phyloP scores from a whole-genome alignment of 2,797 vertebrate genomes.

The Amblyopsis hoosieri region DNA sequence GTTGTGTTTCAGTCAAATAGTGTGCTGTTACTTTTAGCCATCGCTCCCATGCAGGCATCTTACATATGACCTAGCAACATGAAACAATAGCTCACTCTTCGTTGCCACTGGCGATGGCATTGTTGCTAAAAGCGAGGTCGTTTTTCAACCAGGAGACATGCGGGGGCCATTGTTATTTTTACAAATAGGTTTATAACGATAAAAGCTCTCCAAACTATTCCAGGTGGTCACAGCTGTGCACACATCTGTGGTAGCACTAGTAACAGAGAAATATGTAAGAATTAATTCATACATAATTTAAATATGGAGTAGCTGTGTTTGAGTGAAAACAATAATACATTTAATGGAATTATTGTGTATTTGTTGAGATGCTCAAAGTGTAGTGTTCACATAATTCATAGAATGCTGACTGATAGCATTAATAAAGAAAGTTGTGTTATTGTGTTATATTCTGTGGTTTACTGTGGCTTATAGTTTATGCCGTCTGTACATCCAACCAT shows the following conservation, averaged over 20 bases:
- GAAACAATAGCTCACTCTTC: slow-evolving; percentile 4
- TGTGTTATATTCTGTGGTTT: slow-evolving; percentile 1
- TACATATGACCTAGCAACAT: slow-evolving; percentile 28
- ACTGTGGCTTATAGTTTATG: slow-evolving; percentile 30
- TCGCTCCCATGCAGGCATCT: slow-evolving; percentile 35
- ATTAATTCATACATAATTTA: slow-evolving; percentile 5
- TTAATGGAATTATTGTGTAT: too few relatives aligned
- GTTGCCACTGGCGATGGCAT: slow-evolving; percentile 27
- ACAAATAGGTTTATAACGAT: slow-evolving; percentile 22
- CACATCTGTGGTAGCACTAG: slow-evolving; percentile 37
- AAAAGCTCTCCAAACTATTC: slow-evolving; percentile 23
- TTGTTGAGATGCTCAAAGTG: slow-evolving; percentile 19
- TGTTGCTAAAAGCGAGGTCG: slow-evolving; percentile 23
- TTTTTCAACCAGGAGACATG: slow-evolving; percentile 11
- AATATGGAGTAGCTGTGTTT: background rate
- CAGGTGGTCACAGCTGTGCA: slow-evolving; percentile 53
- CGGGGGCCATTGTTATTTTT: slow-evolving; percentile 37
- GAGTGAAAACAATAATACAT: too few relatives aligned
- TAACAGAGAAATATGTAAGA: slow-evolving; percentile 34
- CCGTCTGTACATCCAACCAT: slow-evolving; percentile 27
- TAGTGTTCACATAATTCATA: slow-evolving; percentile 7
- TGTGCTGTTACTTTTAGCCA: slow-evolving; percentile 29
- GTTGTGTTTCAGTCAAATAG: slow-evolving; percentile 46
- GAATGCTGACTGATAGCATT: too few relatives aligned
- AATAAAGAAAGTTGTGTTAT: background rate